A percentile compares a stretch with the other conserved stretches of the same genome.
Evolutionary conservation across 2,797 vertebrate genomes (phyloP).

Genomic region (Poecilia picta): DNA sequence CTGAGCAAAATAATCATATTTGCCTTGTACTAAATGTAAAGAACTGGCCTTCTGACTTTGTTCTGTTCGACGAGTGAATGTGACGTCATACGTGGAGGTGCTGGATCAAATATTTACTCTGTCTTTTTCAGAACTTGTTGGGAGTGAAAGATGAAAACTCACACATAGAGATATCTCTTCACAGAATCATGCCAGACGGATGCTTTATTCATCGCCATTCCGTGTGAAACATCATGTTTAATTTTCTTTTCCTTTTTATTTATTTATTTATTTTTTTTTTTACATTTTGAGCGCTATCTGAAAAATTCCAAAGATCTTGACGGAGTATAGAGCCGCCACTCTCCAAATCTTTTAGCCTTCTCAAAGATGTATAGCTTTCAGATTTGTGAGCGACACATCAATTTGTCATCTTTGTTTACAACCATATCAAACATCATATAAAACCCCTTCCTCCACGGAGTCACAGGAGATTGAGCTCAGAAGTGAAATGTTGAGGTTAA

Average conservation of each 20-base stretch:
- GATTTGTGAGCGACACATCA: slow-evolving; percentile 31
- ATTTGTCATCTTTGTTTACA: slow-evolving; percentile 42
- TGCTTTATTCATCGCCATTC: background rate
- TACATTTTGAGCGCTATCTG: background rate
- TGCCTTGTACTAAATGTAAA: background rate
- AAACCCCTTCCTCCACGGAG: slow-evolving; percentile 24
- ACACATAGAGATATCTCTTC: background rate
- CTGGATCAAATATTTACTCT: background rate
- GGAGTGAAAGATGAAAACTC: background rate
- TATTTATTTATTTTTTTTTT: background rate
- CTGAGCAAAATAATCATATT: background rate
- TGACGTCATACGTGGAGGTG: background rate
- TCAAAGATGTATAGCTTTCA: slow-evolving; percentile 21
- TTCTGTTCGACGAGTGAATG: background rate
- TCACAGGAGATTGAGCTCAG: slow-evolving; percentile 32
- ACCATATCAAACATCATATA: slow-evolving; percentile 40
- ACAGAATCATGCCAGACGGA: background rate
- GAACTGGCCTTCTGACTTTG: background rate
- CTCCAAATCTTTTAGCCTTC: slow-evolving; percentile 5
- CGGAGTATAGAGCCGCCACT: background rate
- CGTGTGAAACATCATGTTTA: background rate
- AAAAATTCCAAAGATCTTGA: background rate
- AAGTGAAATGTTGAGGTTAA: slow-evolving; percentile 44
- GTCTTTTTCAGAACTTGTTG: background rate
- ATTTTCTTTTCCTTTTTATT: background rate